Conservation (phyloP, 1,140 invertebrate species). For the Vanessa tameamea region DNA sequence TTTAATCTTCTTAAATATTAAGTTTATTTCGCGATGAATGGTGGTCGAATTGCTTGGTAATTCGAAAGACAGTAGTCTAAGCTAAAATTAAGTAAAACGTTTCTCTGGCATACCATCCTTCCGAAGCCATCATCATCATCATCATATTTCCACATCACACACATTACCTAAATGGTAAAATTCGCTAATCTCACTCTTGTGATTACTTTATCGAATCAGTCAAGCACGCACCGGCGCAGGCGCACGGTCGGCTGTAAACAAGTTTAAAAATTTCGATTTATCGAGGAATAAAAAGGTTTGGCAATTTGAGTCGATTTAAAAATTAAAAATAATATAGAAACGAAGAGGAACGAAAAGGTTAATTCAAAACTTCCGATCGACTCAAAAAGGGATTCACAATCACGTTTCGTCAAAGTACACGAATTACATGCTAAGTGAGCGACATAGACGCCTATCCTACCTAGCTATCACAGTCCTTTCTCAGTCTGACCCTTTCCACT, state of each 20-base stretch:
- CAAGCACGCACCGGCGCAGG: slow-evolving; percentile 40
- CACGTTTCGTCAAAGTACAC: slow-evolving; percentile 58
- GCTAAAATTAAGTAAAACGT: slow-evolving; percentile 75
- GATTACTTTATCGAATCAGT: slow-evolving; percentile 67
- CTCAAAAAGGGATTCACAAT: slow-evolving; percentile 57
- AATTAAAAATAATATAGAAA: slow-evolving; percentile 40
- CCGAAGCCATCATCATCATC: slow-evolving; percentile 50
- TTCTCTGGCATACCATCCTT: slow-evolving; percentile 67
- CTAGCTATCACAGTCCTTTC: slow-evolving; percentile 80
- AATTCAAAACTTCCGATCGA: slow-evolving; percentile 61
- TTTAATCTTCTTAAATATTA: slow-evolving; percentile 72
- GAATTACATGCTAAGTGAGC: slow-evolving; percentile 77
- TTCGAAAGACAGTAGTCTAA: slow-evolving; percentile 73
- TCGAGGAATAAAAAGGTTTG: slow-evolving; percentile 67
- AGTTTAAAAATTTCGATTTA: slow-evolving; percentile 56
- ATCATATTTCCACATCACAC: slow-evolving; percentile 69
- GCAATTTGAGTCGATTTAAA: slow-evolving; percentile 48
- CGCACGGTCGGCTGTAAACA: slow-evolving; percentile 42
- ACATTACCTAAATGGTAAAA: slow-evolving; percentile 67
- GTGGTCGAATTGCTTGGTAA: slow-evolving; percentile 79
- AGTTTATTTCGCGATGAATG: slow-evolving; percentile 80
- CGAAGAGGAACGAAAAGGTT: slow-evolving; percentile 42
- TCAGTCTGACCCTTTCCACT: slow-evolving; percentile 78
- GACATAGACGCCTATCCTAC: slow-evolving; percentile 75
- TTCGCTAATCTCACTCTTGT: slow-evolving; percentile 73